These are phyloP conservation scores for Rhagonycha lutea DNA, from an alignment of 2,888 invertebrate genomes.

Conservation along the genomic window DNA sequence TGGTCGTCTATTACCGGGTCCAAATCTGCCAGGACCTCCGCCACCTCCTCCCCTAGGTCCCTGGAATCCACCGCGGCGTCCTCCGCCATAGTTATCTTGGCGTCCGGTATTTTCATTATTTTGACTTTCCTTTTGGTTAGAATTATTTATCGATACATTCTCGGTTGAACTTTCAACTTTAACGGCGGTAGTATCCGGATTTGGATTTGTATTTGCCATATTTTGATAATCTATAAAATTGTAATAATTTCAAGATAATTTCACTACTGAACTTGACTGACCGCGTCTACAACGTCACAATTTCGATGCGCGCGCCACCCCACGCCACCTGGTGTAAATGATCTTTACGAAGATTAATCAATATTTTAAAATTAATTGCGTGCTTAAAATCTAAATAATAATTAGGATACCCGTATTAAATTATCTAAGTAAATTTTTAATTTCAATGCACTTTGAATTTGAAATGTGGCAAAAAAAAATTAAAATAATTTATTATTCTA, in stretches of 20 bases:
- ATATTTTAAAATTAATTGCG: background rate
- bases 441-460: background rate
- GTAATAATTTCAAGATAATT: background rate
- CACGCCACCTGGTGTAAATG: background rate
- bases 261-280: background rate
- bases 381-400: background rate
- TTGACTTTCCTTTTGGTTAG: constrained; percentile 4
- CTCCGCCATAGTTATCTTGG: constrained; percentile 27
- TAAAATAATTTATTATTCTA: background rate
- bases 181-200: constrained; percentile 28
- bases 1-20: constrained; percentile 50
- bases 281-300: background rate
- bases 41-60: constrained; percentile 33
- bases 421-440: background rate
- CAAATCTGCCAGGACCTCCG: constrained; percentile 31
- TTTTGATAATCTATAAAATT: background rate
- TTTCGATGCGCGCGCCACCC: background rate
- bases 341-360: background rate
- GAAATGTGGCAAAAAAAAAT: background rate
- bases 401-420: background rate
- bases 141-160: constrained; percentile 10
- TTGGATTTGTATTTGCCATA: constrained; percentile 19
- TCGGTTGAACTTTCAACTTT: constrained; percentile 33
- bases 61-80: constrained; percentile 32
- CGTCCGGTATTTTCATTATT: constrained; percentile 9